phyloP scores from a whole-genome alignment of 2,797 vertebrate species.

The Xiphorhynchus erythropygius region DNA sequence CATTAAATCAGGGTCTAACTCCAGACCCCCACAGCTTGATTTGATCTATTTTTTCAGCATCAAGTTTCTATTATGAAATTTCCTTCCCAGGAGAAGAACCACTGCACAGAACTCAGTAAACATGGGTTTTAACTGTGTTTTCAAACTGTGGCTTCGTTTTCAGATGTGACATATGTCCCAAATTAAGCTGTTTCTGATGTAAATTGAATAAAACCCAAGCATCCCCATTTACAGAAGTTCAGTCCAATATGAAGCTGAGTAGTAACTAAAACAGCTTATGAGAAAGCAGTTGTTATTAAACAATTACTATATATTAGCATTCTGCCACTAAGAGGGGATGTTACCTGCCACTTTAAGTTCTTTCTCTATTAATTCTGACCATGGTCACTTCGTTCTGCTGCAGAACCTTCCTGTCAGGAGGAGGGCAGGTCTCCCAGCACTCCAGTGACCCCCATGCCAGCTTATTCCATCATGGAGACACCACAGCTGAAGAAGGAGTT shows the following conservation, averaged over 20 bases:
- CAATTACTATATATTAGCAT: not conserved
- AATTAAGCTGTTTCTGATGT: not conserved
- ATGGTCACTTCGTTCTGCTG: not conserved
- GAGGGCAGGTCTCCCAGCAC: constrained; percentile 67
- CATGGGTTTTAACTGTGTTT: not conserved
- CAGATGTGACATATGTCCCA: not conserved
- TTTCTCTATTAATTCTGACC: not conserved
- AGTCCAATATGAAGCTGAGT: not conserved
- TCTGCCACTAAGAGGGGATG: not conserved
- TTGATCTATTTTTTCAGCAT: not conserved
- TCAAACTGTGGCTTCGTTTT: not conserved
- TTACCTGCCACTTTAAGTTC: not conserved
- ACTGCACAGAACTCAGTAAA: not conserved
- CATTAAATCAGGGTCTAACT: not conserved
- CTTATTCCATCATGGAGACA: constrained; percentile 93
- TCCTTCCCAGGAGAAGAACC: not conserved
- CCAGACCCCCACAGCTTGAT: not conserved
- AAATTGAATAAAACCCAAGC: not conserved
- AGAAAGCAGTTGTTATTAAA: not conserved
- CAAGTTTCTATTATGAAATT: not conserved
- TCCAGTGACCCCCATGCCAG: constrained; percentile 89
- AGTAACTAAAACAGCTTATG: not conserved
- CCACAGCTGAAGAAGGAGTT: constrained; percentile 91
- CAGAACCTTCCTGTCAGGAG: constrained; percentile 56
- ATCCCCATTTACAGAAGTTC: not conserved